These are phyloP conservation scores for Athripsodes cinereus DNA, from an alignment of 2,888 invertebrate species.

Conservation along the genomic window DNA sequence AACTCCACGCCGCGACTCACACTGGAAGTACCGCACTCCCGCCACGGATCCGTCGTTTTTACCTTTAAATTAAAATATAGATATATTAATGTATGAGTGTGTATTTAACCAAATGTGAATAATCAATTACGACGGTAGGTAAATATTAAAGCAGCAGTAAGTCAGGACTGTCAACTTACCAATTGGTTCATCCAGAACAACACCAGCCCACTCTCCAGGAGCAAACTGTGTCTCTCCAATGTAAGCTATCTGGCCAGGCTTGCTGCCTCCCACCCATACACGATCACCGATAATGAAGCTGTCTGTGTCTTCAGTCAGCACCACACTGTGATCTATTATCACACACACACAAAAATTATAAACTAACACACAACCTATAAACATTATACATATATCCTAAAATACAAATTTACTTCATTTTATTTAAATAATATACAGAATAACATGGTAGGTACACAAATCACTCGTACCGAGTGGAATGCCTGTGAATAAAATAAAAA, in stretches of 20 bases:
- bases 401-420: too few relatives aligned
- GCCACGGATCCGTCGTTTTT: slow-evolving; percentile 96
- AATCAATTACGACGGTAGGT: too few relatives aligned
- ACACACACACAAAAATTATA: too few relatives aligned
- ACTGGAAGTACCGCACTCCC: slow-evolving; percentile 89
- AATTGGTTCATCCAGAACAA: slow-evolving; percentile 90
- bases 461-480: too few relatives aligned
- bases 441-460: too few relatives aligned
- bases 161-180: slow-evolving; percentile 50
- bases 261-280: slow-evolving; percentile 89
- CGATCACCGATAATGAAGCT: slow-evolving; percentile 93
- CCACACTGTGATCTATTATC: slow-evolving; percentile 78
- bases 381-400: too few relatives aligned
- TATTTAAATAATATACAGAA: too few relatives aligned
- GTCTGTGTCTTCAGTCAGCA: slow-evolving; percentile 85
- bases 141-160: too few relatives aligned
- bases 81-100: too few relatives aligned
- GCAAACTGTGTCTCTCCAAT: slow-evolving; percentile 96
- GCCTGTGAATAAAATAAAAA: too few relatives aligned
- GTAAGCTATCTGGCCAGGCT: slow-evolving; percentile 88
- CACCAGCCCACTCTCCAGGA: slow-evolving; percentile 96
- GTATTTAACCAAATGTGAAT: background rate
- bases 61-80: slow-evolving; percentile 49
- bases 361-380: too few relatives aligned
- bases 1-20: slow-evolving; percentile 86